Evolutionary conservation across 30 jellyfish, hydroid and myxozoan genomes (phyloP), one percentile per base, ranked within the genome.

Genomic region (Hydractinia symbiolongicarpus): DNA sequence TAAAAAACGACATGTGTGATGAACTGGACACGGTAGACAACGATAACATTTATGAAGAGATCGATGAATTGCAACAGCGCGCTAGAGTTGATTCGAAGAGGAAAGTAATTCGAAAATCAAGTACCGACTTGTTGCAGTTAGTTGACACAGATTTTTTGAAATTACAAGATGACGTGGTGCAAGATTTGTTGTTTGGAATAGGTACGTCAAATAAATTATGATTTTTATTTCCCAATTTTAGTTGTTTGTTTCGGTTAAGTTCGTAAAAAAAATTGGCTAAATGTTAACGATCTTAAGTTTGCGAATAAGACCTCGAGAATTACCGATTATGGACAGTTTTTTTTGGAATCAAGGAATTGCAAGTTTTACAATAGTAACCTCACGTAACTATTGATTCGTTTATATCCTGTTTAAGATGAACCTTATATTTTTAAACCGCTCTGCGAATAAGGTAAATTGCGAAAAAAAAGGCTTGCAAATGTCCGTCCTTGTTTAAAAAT

Each of bases 111-210:
- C 74, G 74, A 13, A 51, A 64, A 4, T 6, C 4, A 7, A 64
- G 74, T 13, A 51, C 19, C 0, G 61, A 71, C 80, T 1, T 7
- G n/a, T 9, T 50, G 80, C 40, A 20, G 7, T 14, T 7, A 30
- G 53, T 71, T 19, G 67, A 53, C 7, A 53, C 44, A 8, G 9
- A 19, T 8, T 9, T 19, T 20, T 20, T 71, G 4, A 13, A 20
- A 58, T 20, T 19, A 71, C 51, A 19, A 58, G 80, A 71, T 20
- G n/a, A 30, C 17, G 51, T 71, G 68, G 61, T 71, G 7, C 80
- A 71, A 71, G 80, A 71, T 8, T 8, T 71, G 56, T 15, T 30
- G 13, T 71, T 71, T 71, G 80, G 80, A 0, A 71, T 71, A n/a
- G 80, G 80, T 71, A 20, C 40, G 80, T 71, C 8, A 4, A 67